These are phyloP conservation scores for Drosophila phalerata DNA, from an alignment of 2,888 invertebrate genomes.

Conservation along the genomic window DNA sequence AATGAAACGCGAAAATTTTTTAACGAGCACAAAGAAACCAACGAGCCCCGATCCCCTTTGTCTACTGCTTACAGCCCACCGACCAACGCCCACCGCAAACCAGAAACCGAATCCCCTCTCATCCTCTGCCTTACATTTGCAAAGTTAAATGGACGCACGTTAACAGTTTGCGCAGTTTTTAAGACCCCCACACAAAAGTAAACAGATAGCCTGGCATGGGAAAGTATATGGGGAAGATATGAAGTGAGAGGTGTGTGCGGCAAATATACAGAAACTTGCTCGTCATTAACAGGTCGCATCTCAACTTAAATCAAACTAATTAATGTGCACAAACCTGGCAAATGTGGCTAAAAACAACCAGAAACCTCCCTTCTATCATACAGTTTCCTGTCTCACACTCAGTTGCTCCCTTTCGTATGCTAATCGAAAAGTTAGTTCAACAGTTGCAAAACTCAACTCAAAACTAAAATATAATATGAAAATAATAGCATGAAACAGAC, in stretches of 20 bases:
- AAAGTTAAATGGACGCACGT: slow-evolving; percentile 75
- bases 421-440: slow-evolving; percentile 44
- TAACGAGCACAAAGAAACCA: slow-evolving; percentile 75
- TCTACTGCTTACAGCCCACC: neutral
- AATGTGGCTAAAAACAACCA: slow-evolving; percentile 50
- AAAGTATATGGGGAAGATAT: neutral
- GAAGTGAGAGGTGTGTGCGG: neutral
- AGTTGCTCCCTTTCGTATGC: slow-evolving; percentile 9
- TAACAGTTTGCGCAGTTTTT: slow-evolving; percentile 66
- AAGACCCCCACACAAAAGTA: slow-evolving; percentile 36
- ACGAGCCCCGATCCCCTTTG: slow-evolving; percentile 29
- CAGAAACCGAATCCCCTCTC: slow-evolving; percentile 31
- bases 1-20: slow-evolving; percentile 79
- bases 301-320: slow-evolving; percentile 76
- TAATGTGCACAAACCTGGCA: slow-evolving; percentile 65
- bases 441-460: slow-evolving; percentile 20
- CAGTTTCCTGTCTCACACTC: neutral
- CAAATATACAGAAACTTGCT: slow-evolving; percentile 47
- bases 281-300: slow-evolving; percentile 54
- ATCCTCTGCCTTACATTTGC: slow-evolving; percentile 40
- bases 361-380: neutral
- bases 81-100: slow-evolving; percentile 42
- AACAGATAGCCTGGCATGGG: slow-evolving; percentile 21
- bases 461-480: slow-evolving; percentile 13
- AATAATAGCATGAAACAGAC: neutral